Percentiles rank a stretch among this genome's conserved stretches.
phyloP scores from a whole-genome alignment of 2,888 invertebrate genomes.

The Eupithecia subumbrata region DNA sequence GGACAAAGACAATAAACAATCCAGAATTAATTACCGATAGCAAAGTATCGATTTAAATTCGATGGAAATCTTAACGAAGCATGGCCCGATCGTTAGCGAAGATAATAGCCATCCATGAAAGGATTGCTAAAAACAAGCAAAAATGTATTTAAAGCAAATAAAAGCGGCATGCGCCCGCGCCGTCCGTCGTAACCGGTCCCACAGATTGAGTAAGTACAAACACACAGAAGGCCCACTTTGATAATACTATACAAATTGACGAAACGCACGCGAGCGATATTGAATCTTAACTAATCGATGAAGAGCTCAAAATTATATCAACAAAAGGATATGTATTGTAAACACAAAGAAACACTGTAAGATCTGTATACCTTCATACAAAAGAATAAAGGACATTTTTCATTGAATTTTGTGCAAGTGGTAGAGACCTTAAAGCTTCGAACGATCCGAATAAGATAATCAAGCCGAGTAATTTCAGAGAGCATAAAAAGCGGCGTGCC shows the following conservation, averaged over 20 bases:
- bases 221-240: conserved; percentile 25
- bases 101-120: conserved; percentile 68
- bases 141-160: conserved; percentile 81
- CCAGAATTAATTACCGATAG: conserved; percentile 67
- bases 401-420: conserved; percentile 4
- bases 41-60: conserved; percentile 70
- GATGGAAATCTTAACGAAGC: conserved; percentile 78
- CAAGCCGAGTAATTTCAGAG: conserved; percentile 75
- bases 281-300: conserved; percentile 35
- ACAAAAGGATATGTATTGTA: not conserved
- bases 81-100: conserved; percentile 74
- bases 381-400: conserved; percentile 9
- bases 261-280: conserved; percentile 25
- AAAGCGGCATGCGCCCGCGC: conserved; percentile 72
- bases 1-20: conserved; percentile 75
- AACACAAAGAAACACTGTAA: not conserved
- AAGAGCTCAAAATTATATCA: conserved; percentile 37
- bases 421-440: conserved; percentile 31
- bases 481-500: conserved; percentile 65
- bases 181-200: conserved; percentile 67
- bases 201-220: conserved; percentile 42
- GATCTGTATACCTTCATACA: conserved; percentile 4
- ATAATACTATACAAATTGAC: conserved; percentile 21
- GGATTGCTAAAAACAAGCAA: conserved; percentile 81
- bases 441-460: conserved; percentile 79